A percentile compares a stretch with the other conserved stretches of the same genome.
Conservation (phyloP, 1,140 invertebrate genomes). For the Hyposmocoma kahamanoa region DNA sequence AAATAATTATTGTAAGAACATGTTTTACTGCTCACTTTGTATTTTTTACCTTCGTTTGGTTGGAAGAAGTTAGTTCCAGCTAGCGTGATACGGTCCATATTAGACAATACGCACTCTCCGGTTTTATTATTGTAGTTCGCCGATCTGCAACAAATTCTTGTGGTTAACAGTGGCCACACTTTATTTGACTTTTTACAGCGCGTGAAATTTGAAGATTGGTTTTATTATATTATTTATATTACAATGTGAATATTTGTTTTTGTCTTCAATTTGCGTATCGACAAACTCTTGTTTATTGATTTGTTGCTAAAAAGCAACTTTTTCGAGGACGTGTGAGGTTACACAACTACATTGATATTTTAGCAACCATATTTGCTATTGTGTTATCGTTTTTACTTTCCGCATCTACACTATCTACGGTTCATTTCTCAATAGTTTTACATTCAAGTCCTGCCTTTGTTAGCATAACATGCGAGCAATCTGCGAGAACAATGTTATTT, state of each 20-base stretch:
- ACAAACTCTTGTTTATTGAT: too few species aligned
- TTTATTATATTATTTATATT: too few species aligned
- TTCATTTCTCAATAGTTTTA: not conserved
- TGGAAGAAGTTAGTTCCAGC: constrained; percentile 85
- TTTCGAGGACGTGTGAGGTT: too few species aligned
- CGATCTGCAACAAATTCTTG: constrained; percentile 81
- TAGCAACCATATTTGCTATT: too few species aligned
- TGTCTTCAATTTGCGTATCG: too few species aligned
- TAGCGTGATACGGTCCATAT: constrained; percentile 91
- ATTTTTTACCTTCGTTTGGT: constrained; percentile 75
- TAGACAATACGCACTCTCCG: constrained; percentile 89
- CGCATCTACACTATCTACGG: not conserved
- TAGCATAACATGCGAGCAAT: not conserved
- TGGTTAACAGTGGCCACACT: constrained; percentile 36
- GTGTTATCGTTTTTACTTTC: constrained; percentile 2
- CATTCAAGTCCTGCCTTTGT: not conserved
- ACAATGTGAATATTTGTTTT: too few species aligned
- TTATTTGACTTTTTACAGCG: constrained; percentile 33
- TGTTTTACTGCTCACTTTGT: not conserved
- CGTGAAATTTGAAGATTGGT: too few species aligned
- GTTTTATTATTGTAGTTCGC: constrained; percentile 91
- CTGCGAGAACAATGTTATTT: not conserved
- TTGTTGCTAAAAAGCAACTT: too few species aligned
- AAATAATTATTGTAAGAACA: not conserved
- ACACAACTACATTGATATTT: too few species aligned